Evolutionary conservation across 2,113 vertebrate species (phyloP).

Genomic region (Campylorhamphus procurvoides): DNA sequence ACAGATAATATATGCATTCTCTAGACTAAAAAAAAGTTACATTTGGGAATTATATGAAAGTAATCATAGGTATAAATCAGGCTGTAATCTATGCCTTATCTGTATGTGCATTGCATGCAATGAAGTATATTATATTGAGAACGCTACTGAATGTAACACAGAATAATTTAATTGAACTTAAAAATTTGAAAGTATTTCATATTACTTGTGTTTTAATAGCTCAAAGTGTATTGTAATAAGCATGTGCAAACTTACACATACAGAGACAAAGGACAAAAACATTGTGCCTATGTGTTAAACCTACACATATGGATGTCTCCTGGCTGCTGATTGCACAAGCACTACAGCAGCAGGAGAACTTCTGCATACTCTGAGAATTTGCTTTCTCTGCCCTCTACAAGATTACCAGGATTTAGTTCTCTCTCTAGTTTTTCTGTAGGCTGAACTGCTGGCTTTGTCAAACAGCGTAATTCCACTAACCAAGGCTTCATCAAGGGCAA

Average conservation of each 20-base stretch:
- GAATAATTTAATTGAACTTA: not conserved
- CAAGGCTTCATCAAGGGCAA: not conserved
- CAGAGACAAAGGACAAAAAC: not conserved
- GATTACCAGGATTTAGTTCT: not conserved
- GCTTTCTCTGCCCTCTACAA: not conserved
- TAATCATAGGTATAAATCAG: not conserved
- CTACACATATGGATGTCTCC: not conserved
- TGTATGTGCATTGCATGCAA: not conserved
- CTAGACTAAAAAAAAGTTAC: not conserved
- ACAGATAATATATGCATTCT: not conserved
- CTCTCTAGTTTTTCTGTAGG: not conserved
- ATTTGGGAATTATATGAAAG: not conserved
- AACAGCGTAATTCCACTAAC: not conserved
- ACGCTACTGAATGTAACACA: not conserved
- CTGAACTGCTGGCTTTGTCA: not conserved
- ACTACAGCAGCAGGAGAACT: not conserved
- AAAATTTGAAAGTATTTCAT: not conserved
- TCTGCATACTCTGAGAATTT: not conserved
- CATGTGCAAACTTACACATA: not conserved
- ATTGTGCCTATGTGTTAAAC: not conserved
- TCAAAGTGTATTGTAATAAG: not conserved
- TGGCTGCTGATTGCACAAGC: not conserved
- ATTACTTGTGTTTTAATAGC: not conserved
- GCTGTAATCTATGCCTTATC: not conserved
- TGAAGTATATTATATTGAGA: not conserved